phyloP scores from a whole-genome alignment of 2,113 vertebrate species.

The Lathamus discolor region DNA sequence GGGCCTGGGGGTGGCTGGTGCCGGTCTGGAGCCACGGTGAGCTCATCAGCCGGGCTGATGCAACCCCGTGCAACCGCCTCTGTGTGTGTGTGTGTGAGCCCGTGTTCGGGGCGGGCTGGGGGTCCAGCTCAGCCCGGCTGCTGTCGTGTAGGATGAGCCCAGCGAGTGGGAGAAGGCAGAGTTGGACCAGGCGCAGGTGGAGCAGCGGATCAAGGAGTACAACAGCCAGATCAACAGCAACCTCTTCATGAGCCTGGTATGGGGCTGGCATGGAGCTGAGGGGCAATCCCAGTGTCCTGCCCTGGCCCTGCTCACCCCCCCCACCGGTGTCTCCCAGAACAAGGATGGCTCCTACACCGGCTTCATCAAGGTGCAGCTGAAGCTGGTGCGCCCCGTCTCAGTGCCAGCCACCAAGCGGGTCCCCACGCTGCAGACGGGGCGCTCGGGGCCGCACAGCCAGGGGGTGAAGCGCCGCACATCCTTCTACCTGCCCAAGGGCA shows the following conservation, averaged over 20 bases:
- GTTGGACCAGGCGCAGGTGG: constrained; percentile 82
- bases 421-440: constrained; percentile 67
- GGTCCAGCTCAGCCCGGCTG: not conserved
- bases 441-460: constrained; percentile 39
- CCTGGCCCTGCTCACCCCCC: not conserved
- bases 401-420: constrained; percentile 82
- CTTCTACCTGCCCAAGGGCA: constrained; percentile 95
- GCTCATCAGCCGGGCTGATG: constrained; percentile 27
- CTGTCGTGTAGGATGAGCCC: constrained; percentile 84
- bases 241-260: constrained; percentile 92
- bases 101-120: rapidly evolving
- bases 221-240: constrained; percentile 94
- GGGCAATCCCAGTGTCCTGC: rapidly evolving
- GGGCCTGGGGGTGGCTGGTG: not conserved
- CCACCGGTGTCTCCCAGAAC: constrained; percentile 71
- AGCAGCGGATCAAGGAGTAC: constrained; percentile 91
- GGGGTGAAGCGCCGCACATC: constrained; percentile 85
- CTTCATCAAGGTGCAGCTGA: constrained; percentile 96
- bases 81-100: not conserved
- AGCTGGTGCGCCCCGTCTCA: constrained; percentile 88
- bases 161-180: constrained; percentile 80
- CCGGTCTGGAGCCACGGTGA: not conserved
- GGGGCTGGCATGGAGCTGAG: constrained; percentile 29
- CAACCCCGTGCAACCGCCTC: not conserved
- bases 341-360: constrained; percentile 93